phyloP scores from a whole-genome alignment of 2,797 vertebrate species.

The Alectoris magna region DNA sequence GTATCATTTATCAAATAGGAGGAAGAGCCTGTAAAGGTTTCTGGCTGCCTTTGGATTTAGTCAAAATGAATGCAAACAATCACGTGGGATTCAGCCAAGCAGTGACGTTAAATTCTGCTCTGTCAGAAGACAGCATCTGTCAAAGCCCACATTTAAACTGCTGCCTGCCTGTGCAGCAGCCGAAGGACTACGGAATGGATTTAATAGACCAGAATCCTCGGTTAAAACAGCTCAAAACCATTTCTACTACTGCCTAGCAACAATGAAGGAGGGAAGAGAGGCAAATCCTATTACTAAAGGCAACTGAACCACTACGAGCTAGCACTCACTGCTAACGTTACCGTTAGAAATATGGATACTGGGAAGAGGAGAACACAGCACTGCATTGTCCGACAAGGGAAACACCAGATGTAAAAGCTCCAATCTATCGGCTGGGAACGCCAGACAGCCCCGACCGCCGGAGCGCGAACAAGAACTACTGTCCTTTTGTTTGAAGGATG shows the following conservation, averaged over 20 bases:
- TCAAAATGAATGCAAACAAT: slow-evolving; percentile 86
- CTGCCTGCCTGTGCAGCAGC: slow-evolving; percentile 83
- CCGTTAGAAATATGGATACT: slow-evolving; percentile 81
- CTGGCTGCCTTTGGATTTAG: slow-evolving; percentile 77
- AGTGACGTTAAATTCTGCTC: slow-evolving; percentile 88
- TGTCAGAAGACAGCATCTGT: slow-evolving; percentile 88
- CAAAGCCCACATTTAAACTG: slow-evolving; percentile 86
- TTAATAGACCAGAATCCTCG: slow-evolving; percentile 71
- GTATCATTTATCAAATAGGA: slow-evolving; percentile 55
- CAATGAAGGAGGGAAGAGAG: slow-evolving; percentile 69
- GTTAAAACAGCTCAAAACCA: slow-evolving; percentile 49
- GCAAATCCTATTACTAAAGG: slow-evolving; percentile 72
- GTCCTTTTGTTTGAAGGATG: slow-evolving; percentile 71
- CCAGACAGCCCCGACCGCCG: slow-evolving; percentile 27
- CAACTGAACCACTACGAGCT: slow-evolving; percentile 52
- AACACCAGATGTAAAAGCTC: slow-evolving; percentile 75
- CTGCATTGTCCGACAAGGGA: slow-evolving; percentile 79
- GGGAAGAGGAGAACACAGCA: slow-evolving; percentile 74
- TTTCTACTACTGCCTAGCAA: slow-evolving; percentile 82
- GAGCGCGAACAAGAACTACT: background rate
- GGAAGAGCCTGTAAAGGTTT: slow-evolving; percentile 64
- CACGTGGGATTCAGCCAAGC: slow-evolving; percentile 85
- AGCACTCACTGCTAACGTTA: slow-evolving; percentile 63
- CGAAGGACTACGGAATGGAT: slow-evolving; percentile 74
- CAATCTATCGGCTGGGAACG: slow-evolving; percentile 42